Conservation (phyloP, 1,140 invertebrate species). For the Cydia amplana region DNA sequence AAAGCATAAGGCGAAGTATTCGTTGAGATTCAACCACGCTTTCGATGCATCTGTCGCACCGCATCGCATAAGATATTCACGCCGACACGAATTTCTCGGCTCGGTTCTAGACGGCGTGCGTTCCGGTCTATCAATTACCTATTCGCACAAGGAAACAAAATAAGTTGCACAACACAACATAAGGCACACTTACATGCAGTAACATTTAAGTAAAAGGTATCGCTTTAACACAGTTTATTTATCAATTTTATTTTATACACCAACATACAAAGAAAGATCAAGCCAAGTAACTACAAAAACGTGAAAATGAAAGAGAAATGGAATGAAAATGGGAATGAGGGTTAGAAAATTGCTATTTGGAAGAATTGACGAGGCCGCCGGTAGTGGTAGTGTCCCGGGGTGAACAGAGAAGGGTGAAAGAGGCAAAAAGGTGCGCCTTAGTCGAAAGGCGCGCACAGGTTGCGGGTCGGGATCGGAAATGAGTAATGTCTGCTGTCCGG, state of each 20-base stretch:
- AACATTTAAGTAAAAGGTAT: conserved; percentile 7
- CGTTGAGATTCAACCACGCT: neutral
- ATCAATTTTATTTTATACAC: conserved; percentile 19
- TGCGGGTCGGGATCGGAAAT: conserved; percentile 60
- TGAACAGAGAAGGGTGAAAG: conserved; percentile 15
- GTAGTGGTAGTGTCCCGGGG: conserved; percentile 36
- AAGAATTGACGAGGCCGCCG: conserved; percentile 20
- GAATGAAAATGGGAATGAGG: conserved; percentile 27
- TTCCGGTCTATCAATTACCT: neutral
- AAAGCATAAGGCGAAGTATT: neutral
- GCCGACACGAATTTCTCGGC: conserved; percentile 23
- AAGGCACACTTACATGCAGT: conserved; percentile 29
- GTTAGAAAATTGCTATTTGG: conserved; percentile 23
- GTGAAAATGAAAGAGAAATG: conserved; percentile 22
- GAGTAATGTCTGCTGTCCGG: conserved; percentile 58
- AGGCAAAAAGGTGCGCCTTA: conserved; percentile 51
- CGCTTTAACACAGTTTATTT: conserved; percentile 15
- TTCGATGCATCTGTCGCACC: conserved; percentile 13
- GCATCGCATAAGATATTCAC: conserved; percentile 14
- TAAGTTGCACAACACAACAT: conserved; percentile 16
- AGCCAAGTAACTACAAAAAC: conserved; percentile 19
- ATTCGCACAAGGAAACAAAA: conserved; percentile 11
- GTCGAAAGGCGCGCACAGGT: conserved; percentile 40
- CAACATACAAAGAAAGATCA: conserved; percentile 13
- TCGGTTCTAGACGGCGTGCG: conserved; percentile 8